phyloP scores from a whole-genome alignment of 2,888 invertebrate species.

The Molanna angustata region DNA sequence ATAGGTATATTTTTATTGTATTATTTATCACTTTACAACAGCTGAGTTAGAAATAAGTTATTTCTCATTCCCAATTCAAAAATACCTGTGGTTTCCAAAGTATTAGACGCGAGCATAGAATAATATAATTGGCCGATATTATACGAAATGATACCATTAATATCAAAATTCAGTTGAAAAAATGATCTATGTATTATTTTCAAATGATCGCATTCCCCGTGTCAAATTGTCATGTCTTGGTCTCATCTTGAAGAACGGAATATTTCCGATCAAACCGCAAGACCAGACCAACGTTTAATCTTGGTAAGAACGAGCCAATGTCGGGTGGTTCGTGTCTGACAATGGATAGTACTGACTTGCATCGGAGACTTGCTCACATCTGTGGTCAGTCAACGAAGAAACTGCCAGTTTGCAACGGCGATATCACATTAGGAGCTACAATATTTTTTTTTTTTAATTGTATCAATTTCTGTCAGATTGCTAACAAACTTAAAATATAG shows the following conservation, averaged over 20 bases:
- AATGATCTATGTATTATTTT: background rate
- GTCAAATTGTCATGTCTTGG: background rate
- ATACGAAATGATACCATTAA: background rate
- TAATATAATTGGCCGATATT: background rate
- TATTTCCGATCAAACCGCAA: constrained; percentile 8
- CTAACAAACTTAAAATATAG: too few species aligned
- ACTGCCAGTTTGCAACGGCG: background rate
- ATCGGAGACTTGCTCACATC: background rate
- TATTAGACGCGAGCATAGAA: background rate
- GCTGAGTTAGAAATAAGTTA: background rate
- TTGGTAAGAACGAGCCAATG: background rate
- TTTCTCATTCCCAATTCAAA: constrained; percentile 1
- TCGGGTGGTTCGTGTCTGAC: background rate
- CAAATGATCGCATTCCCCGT: background rate
- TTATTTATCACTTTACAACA: background rate
- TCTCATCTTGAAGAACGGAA: background rate
- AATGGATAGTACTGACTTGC: background rate
- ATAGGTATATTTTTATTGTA: too few species aligned
- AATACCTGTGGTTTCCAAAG: constrained; percentile 9
- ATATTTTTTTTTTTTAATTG: too few species aligned
- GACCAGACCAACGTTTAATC: background rate
- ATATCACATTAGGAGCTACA: background rate
- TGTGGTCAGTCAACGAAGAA: background rate
- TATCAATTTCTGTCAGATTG: too few species aligned
- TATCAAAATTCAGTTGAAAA: background rate